These are phyloP conservation scores for Montipora efflorescens DNA, from an alignment of 64 coral and sea anemone genomes.

Conservation along the genomic window DNA sequence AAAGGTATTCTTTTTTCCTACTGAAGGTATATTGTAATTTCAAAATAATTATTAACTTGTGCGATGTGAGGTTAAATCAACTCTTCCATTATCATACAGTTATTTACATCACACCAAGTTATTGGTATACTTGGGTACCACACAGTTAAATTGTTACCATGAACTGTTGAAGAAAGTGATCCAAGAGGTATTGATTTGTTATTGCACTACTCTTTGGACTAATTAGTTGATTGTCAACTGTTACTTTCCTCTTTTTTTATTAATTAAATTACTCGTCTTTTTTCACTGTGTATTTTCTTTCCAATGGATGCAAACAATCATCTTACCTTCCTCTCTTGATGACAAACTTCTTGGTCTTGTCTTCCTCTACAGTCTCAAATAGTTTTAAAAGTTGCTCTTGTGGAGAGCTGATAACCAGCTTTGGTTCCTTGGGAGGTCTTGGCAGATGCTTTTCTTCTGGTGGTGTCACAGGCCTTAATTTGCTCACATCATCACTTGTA, in stretches of 20 bases:
- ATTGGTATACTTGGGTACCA: too few species aligned
- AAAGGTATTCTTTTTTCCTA: not conserved
- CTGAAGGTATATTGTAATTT: too few species aligned
- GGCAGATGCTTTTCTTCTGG: constrained; percentile 84
- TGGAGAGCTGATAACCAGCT: constrained; percentile 73
- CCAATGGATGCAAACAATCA: not conserved
- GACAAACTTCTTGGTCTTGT: constrained; percentile 93
- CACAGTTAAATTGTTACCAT: too few species aligned
- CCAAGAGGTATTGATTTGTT: too few species aligned
- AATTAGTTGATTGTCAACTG: too few species aligned
- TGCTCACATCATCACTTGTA: constrained; percentile 83
- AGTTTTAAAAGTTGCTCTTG: constrained; percentile 91
- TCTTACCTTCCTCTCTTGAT: constrained; percentile 96
- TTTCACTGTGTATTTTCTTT: not conserved
- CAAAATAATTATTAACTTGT: too few species aligned
- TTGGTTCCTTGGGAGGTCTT: constrained; percentile 85
- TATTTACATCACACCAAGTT: too few species aligned
- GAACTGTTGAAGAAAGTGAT: too few species aligned
- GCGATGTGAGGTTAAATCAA: too few species aligned
- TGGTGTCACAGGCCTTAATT: constrained; percentile 88
- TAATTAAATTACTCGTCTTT: not conserved
- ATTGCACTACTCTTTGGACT: too few species aligned
- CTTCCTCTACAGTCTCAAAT: constrained; percentile 93
- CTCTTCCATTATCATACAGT: too few species aligned
- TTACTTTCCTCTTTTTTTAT: too few species aligned